Evolutionary conservation across 2,113 vertebrate genomes (phyloP).

Genomic region (Tetrax tetrax): DNA sequence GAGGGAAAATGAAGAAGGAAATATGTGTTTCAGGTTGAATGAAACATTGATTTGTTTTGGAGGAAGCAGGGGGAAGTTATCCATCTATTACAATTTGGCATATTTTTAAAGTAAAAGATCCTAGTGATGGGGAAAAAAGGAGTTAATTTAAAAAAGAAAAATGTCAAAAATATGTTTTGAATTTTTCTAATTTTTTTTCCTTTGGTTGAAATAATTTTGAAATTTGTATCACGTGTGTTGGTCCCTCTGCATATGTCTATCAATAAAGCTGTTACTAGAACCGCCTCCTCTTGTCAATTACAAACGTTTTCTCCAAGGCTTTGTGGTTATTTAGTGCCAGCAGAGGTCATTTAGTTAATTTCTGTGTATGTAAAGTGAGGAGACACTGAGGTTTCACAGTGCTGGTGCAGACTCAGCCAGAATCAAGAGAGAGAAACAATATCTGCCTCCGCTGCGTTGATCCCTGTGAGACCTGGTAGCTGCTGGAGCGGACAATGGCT

Average conservation of each 20-base stretch:
- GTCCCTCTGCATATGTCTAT: neutral
- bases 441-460: neutral
- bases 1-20: neutral
- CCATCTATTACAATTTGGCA: neutral
- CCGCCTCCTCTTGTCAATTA: neutral
- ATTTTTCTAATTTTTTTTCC: neutral
- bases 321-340: neutral
- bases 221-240: neutral
- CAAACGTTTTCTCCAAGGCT: neutral
- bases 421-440: neutral
- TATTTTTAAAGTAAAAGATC: neutral
- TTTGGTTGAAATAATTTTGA: neutral
- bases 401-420: neutral
- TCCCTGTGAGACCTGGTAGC: neutral
- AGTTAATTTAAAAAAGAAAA: neutral
- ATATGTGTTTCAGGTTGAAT: slow-evolving; percentile 24
- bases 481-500: neutral
- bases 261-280: neutral
- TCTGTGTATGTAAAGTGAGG: neutral
- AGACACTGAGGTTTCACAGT: neutral
- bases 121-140: neutral
- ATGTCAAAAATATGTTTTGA: fast-evolving
- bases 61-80: neutral
- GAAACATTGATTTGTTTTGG: slow-evolving; percentile 38
- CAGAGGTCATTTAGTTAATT: neutral